phyloP scores from a whole-genome alignment of 2,113 vertebrate species.

The Maccullochella peelii region DNA sequence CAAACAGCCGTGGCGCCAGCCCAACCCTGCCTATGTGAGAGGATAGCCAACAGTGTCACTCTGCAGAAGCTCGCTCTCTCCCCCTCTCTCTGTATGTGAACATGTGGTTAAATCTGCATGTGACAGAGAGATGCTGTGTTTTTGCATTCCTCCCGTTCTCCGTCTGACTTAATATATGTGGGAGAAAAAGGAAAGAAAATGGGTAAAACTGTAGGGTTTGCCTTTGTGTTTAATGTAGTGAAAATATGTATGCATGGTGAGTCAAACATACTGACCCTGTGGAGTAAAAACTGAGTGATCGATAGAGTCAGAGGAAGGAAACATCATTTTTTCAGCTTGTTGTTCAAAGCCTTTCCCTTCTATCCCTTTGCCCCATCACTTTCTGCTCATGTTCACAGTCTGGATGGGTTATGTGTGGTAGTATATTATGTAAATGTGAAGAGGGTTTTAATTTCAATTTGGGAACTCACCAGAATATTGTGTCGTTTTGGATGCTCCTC shows the following conservation, averaged over 20 bases:
- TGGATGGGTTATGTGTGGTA: conserved; percentile 19
- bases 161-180: conserved; percentile 21
- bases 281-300: conserved; percentile 27
- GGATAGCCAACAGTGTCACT: conserved; percentile 71
- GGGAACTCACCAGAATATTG: conserved; percentile 73
- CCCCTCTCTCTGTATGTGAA: conserved; percentile 22
- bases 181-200: not conserved
- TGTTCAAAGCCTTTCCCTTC: conserved; percentile 13
- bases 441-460: conserved; percentile 65
- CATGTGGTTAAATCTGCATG: conserved; percentile 64
- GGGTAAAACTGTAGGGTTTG: conserved; percentile 8
- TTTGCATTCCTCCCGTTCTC: conserved; percentile 8
- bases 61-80: conserved; percentile 38
- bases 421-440: conserved; percentile 63
- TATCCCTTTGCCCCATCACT: conserved; percentile 1
- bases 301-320: conserved; percentile 25
- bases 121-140: conserved; percentile 40
- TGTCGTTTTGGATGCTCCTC: conserved; percentile 63
- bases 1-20: conserved; percentile 78
- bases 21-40: conserved; percentile 75
- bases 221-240: conserved; percentile 15
- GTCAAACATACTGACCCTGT: conserved; percentile 43
- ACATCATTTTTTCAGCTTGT: conserved; percentile 10
- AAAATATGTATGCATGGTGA: conserved; percentile 11
- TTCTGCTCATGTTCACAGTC: conserved; percentile 15